Conservation (phyloP, 2,113 vertebrate genomes). For the Falcunculus frontatus region DNA sequence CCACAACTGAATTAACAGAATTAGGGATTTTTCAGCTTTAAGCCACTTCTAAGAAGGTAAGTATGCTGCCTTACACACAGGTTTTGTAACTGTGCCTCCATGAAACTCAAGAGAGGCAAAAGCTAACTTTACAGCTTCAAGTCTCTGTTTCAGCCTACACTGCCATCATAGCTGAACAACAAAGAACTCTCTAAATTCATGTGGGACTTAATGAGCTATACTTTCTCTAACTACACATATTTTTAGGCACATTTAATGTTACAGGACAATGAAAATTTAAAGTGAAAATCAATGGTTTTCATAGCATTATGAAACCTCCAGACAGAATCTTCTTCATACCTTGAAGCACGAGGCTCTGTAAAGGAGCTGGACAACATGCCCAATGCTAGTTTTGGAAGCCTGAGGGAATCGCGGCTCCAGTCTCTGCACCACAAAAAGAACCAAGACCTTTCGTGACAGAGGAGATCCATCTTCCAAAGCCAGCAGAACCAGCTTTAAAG, state of each 20-base stretch:
- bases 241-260: neutral
- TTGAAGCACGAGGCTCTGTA: conserved; percentile 98
- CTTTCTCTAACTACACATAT: neutral
- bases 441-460: conserved; percentile 93
- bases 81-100: neutral
- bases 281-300: neutral
- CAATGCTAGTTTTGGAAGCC: conserved; percentile 98
- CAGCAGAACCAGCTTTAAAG: conserved; percentile 92
- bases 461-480: conserved; percentile 96
- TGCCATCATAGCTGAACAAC: neutral
- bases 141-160: neutral
- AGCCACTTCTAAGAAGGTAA: neutral
- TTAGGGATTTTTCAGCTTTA: neutral
- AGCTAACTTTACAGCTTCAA: neutral
- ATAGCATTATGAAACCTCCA: neutral
- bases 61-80: neutral
- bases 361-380: conserved; percentile 97
- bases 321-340: conserved; percentile 65
- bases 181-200: neutral
- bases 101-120: neutral
- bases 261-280: neutral
- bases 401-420: conserved; percentile 96
- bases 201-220: neutral
- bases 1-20: neutral
- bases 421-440: conserved; percentile 97